Conservation (phyloP, 1,140 invertebrate genomes). For the Geopemphigus sp. region DNA sequence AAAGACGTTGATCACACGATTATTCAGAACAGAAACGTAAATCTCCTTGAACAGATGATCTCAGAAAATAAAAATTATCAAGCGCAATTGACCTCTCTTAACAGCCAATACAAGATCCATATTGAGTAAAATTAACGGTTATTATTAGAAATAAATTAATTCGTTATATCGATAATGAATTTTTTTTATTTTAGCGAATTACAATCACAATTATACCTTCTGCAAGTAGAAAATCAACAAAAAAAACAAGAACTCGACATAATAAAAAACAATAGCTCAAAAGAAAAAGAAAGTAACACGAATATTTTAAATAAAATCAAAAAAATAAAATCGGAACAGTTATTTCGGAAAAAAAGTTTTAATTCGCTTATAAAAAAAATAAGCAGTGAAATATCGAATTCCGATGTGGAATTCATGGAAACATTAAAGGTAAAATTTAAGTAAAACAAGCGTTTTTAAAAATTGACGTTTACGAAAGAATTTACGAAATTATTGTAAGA, state of each 20-base stretch:
- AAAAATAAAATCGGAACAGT: background rate
- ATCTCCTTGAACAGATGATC: background rate
- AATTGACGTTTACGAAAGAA: no score
- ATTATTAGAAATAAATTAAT: background rate
- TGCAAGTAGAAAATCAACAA: conserved; percentile 6
- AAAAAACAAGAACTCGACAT: background rate
- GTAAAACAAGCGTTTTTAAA: no score
- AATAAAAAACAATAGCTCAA: conserved; percentile 13
- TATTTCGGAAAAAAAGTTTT: conserved; percentile 3
- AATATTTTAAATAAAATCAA: conserved; percentile 3
- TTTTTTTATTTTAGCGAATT: background rate
- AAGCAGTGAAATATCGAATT: background rate
- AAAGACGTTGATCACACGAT: background rate
- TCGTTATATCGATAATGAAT: background rate
- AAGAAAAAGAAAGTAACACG: background rate
- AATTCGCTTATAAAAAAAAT: conserved; percentile 19
- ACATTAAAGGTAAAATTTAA: conserved; percentile 17
- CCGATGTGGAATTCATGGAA: conserved; percentile 1
- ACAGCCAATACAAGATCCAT: background rate
- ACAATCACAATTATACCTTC: background rate
- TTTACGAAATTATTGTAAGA: background rate
- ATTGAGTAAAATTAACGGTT: background rate
- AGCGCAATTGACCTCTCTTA: background rate
- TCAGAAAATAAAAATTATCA: conserved; percentile 22
- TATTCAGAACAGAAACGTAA: background rate